Conservation (phyloP, 2,797 vertebrate species). For the Megaceryle alcyon region DNA sequence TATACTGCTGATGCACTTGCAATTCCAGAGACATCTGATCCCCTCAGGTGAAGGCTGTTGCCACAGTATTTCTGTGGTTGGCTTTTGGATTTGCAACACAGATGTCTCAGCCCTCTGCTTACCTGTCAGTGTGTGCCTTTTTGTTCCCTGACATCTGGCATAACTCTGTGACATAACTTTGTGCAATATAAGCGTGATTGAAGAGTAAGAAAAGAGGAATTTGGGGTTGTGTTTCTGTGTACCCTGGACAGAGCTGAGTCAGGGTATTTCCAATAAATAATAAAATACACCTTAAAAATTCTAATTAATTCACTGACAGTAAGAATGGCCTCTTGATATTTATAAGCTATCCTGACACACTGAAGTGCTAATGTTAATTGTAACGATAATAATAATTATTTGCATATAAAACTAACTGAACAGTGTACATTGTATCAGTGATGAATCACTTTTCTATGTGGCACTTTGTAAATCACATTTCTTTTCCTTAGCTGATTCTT, state of each 20-base stretch:
- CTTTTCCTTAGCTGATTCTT: background rate
- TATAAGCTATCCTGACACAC: background rate
- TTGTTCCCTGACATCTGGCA: conserved; percentile 10
- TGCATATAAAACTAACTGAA: background rate
- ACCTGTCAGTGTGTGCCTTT: background rate
- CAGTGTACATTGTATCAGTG: background rate
- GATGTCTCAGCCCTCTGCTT: background rate
- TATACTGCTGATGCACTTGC: background rate
- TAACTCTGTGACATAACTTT: background rate
- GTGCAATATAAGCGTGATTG: background rate
- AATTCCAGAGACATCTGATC: background rate
- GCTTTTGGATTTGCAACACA: background rate
- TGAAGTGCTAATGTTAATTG: background rate
- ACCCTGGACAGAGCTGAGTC: background rate
- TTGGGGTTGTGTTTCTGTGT: background rate
- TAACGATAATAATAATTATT: background rate
- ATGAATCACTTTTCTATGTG: background rate
- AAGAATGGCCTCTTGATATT: background rate
- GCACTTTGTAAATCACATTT: background rate
- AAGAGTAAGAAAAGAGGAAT: conserved; percentile 18
- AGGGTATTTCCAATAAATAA: background rate
- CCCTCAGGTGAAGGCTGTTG: background rate
- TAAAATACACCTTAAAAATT: background rate
- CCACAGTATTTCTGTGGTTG: conserved; percentile 17
- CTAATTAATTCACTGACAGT: background rate